Evolutionary conservation across 2,113 vertebrate genomes (phyloP).

Genomic region (Fregetta grallaria): DNA sequence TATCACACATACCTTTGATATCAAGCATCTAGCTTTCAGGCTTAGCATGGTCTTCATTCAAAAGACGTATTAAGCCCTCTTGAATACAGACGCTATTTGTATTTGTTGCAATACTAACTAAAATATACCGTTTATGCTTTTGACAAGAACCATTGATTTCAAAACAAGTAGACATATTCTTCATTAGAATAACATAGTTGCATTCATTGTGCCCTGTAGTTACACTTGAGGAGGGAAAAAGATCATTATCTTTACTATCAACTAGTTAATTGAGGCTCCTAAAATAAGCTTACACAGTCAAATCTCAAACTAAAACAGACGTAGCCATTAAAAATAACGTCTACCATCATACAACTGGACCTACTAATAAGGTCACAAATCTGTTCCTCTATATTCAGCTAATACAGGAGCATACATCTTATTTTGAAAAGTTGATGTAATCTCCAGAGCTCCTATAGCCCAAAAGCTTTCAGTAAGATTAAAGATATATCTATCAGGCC

Average conservation of each 20-base stretch:
- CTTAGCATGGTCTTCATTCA: background rate
- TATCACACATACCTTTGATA: background rate
- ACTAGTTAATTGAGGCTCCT: background rate
- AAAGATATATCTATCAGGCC: background rate
- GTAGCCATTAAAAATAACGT: background rate
- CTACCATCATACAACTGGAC: background rate
- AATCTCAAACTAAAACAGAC: background rate
- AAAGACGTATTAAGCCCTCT: background rate
- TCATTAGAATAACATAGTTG: background rate
- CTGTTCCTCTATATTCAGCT: background rate
- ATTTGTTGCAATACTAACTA: background rate
- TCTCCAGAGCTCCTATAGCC: background rate
- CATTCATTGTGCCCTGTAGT: background rate
- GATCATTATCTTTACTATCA: background rate
- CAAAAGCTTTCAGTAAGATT: background rate
- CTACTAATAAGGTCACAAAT: background rate
- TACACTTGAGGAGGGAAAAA: background rate
- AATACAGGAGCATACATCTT: no score
- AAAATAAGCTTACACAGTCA: background rate
- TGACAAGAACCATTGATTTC: background rate
- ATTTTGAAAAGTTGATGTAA: background rate
- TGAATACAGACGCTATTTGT: background rate
- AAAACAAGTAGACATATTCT: background rate
- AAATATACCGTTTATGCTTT: background rate
- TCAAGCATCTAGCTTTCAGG: background rate